Conservation (phyloP, 2,888 invertebrate species). For the Drosophila eohydei region DNA sequence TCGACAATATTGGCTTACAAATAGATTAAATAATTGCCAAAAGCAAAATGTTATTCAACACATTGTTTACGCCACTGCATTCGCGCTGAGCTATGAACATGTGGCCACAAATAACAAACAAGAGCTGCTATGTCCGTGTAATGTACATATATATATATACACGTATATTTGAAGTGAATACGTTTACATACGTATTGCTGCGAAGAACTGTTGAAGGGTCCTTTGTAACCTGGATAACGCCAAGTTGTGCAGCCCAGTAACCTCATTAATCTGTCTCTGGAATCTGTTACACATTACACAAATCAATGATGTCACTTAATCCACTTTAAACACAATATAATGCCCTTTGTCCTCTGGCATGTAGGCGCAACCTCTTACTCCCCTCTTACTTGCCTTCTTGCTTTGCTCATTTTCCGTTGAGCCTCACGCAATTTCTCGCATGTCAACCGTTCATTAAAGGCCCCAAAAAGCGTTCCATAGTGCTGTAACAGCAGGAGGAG, state of each 20-base stretch:
- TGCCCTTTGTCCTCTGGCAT: slow-evolving; percentile 35
- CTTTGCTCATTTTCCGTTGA: slow-evolving; percentile 41
- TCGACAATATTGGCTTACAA: slow-evolving; percentile 15
- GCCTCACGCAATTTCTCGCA: slow-evolving; percentile 71
- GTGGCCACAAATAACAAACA: slow-evolving; percentile 4
- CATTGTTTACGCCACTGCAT: slow-evolving; percentile 6
- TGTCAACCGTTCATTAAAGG: slow-evolving; percentile 71
- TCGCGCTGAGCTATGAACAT: slow-evolving; percentile 1
- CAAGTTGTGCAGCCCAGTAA: slow-evolving; percentile 22
- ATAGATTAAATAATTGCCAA: slow-evolving; percentile 5
- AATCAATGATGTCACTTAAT: slow-evolving; percentile 74
- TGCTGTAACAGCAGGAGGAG: neutral
- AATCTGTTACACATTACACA: slow-evolving; percentile 55
- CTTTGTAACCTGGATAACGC: slow-evolving; percentile 4
- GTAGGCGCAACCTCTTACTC: slow-evolving; percentile 2
- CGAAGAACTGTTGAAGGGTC: neutral
- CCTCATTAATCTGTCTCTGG: slow-evolving; percentile 35
- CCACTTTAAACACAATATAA: slow-evolving; percentile 70
- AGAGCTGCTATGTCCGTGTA: neutral
- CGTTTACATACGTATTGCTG: neutral
- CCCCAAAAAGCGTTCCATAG: slow-evolving; percentile 32
- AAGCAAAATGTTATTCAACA: slow-evolving; percentile 3
- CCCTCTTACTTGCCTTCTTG: neutral
- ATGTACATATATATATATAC: neutral
- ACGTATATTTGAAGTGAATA: neutral